Base-by-base conservation (phyloP, 2,797 vertebrate species). In the Echeneis naucrates region DNA sequence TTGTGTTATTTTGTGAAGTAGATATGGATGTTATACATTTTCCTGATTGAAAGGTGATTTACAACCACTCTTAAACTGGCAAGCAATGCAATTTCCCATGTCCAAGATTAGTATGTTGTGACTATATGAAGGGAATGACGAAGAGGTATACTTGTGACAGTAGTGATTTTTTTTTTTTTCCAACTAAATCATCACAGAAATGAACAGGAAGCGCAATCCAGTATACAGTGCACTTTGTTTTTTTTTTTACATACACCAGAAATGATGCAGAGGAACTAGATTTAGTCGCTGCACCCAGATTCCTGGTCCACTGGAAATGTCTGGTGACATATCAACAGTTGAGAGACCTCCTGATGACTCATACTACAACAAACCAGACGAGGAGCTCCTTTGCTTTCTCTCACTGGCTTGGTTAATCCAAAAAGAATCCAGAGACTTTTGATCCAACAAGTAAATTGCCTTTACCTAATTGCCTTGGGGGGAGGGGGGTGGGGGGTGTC, bases 301-400 rank as follows among this genome's bases (percentile, higher is more conserved):
- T 37, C 35, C 10, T 37, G 10, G 16, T 2, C 14, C 16, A 17
- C 17, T 42, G 40, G 40, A 42, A 42, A 42, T 17, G 40, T 42
- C 40, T 42, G 17, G 40, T 42, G 40, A 16, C 19, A 12, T 33
- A 12, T 47, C 40, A 26, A 60, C 42, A 26, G 42, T 42, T 33
- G 52, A 45, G 63, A 69, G 71, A 84, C 44, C 70, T 48, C 2
- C 13, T 16, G 5, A 44, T 70, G 75, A 88, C 55, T 77, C 80
- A 83, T 64, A 40, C 66, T 16, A 66, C 45, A 59, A 62, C 24
- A 57, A 75, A 63, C 58, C n/a, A 65, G 44, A 67, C 63, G 59
- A 58, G 21, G 40, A 26, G 64, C 44, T 48, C 27, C 47, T 72
- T 50, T 57, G 44, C 56, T 53, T 61, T 54, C 8, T 19, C 32